Percentiles rank a stretch among this genome's conserved stretches.
phyloP scores from a whole-genome alignment of 2,888 invertebrate genomes.

The Teinopalpus imperialis region DNA sequence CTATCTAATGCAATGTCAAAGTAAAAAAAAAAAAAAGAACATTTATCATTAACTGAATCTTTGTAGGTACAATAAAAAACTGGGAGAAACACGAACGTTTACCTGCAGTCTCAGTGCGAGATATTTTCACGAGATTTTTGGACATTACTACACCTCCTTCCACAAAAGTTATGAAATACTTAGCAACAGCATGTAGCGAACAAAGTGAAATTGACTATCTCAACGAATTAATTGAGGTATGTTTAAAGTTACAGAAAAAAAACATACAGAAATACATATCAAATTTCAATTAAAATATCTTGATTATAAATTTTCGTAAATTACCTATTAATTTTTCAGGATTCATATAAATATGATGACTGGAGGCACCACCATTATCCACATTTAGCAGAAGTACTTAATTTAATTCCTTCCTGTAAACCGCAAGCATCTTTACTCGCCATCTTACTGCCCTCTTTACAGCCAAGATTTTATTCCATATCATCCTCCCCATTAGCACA shows the following conservation, averaged over 20 bases:
- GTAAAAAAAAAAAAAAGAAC: no score
- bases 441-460: slow-evolving; percentile 90
- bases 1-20: not conserved
- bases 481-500: slow-evolving; percentile 92
- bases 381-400: slow-evolving; percentile 92
- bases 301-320: no score
- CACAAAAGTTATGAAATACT: slow-evolving; percentile 90
- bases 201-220: slow-evolving; percentile 87
- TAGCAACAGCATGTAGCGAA: slow-evolving; percentile 89
- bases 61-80: slow-evolving; percentile 88
- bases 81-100: slow-evolving; percentile 94
- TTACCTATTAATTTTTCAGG: no score
- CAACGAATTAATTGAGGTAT: slow-evolving; percentile 87
- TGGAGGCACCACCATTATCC: slow-evolving; percentile 94
- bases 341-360: slow-evolving; percentile 94
- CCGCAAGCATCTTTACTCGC: slow-evolving; percentile 91
- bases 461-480: slow-evolving; percentile 96
- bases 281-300: no score
- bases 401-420: slow-evolving; percentile 92
- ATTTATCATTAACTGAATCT: no score
- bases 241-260: no score
- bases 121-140: slow-evolving; percentile 89
- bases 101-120: slow-evolving; percentile 87
- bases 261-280: no score
- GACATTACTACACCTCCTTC: slow-evolving; percentile 96